Conservation (phyloP, 2,888 invertebrate genomes). For the Cabera pusaria region DNA sequence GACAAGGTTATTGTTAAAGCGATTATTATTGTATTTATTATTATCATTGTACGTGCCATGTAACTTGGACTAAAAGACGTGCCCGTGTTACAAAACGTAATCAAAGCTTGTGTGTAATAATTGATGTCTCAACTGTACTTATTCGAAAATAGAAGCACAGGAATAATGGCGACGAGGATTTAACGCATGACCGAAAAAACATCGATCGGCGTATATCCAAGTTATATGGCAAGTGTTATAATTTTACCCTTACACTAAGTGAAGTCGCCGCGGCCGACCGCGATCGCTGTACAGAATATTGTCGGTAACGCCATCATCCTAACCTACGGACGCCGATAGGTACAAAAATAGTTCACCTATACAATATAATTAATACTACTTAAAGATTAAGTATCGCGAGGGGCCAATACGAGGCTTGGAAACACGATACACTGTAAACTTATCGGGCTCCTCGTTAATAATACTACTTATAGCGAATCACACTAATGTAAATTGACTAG, state of each 20-base stretch:
- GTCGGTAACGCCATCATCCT: slow-evolving; percentile 74
- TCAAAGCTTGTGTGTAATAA: too few relatives aligned
- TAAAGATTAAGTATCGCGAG: slow-evolving; percentile 79
- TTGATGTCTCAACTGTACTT: too few relatives aligned
- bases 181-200: too few relatives aligned
- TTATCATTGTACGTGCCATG: slow-evolving; percentile 1
- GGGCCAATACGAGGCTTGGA: slow-evolving; percentile 42
- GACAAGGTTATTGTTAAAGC: slow-evolving; percentile 34
- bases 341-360: slow-evolving; percentile 83
- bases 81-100: too few relatives aligned
- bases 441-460: slow-evolving; percentile 32
- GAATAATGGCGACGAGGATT: too few relatives aligned
- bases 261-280: slow-evolving; percentile 41
- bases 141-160: too few relatives aligned
- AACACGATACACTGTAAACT: slow-evolving; percentile 33
- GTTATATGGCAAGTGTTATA: too few relatives aligned
- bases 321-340: slow-evolving; percentile 77
- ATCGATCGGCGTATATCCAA: too few relatives aligned
- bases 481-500: slow-evolving; percentile 84
- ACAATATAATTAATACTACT: slow-evolving; percentile 80
- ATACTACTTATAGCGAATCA: slow-evolving; percentile 79
- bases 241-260: slow-evolving; percentile 23
- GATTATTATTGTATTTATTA: slow-evolving; percentile 29
- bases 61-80: background rate
- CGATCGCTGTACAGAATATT: slow-evolving; percentile 58